These are phyloP conservation scores for Bombycilla garrulus DNA, from an alignment of 2,113 vertebrate species.

Conservation along the genomic window DNA sequence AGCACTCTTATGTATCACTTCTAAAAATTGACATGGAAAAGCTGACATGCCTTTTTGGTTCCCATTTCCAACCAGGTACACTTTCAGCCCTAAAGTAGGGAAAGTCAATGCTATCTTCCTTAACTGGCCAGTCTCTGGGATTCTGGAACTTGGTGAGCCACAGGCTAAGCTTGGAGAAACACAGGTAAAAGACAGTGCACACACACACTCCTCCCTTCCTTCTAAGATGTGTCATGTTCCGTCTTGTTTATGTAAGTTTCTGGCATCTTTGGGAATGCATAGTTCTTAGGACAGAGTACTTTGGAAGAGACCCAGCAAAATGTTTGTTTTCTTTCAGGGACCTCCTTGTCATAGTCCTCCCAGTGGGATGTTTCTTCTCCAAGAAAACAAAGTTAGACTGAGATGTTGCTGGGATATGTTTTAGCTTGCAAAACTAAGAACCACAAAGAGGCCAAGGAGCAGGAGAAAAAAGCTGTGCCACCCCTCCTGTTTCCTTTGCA, in stretches of 20 bases:
- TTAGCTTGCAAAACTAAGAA: neutral
- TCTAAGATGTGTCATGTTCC: neutral
- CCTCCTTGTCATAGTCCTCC: neutral
- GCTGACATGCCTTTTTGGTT: neutral
- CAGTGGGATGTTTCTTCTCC: neutral
- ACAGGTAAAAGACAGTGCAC: constrained; percentile 71
- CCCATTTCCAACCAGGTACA: constrained; percentile 81
- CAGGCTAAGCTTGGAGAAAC: constrained; percentile 65
- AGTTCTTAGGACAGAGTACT: neutral
- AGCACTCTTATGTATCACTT: neutral
- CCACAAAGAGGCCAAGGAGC: neutral
- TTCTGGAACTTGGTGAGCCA: constrained; percentile 80
- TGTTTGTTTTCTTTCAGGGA: neutral
- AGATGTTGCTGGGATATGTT: neutral
- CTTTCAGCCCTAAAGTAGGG: constrained; percentile 74
- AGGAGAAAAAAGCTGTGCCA: neutral
- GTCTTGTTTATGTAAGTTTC: neutral
- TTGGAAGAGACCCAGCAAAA: neutral
- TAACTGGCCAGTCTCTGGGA: constrained; percentile 80
- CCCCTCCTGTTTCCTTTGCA: neutral
- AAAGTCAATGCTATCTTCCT: constrained; percentile 84
- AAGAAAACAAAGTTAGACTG: neutral
- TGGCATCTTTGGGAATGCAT: neutral
- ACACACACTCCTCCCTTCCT: too few relatives aligned
- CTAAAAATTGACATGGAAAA: neutral